A percentile compares a stretch with the other conserved stretches of the same genome.
Conservation (phyloP, 2,797 vertebrate species). For the Eremophila alpestris region DNA sequence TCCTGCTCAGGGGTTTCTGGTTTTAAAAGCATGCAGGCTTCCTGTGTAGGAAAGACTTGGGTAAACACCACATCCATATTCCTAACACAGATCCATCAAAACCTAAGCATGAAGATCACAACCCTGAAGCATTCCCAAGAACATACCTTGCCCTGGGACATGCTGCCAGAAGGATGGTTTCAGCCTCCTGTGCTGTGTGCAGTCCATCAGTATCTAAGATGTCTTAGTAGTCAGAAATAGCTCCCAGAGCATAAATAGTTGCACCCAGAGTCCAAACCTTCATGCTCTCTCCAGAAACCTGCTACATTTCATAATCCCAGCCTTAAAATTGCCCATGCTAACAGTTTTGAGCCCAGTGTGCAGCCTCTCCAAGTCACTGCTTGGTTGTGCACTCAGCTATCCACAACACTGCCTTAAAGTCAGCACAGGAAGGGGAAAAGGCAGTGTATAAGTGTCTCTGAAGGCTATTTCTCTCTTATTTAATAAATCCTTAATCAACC, state of each 20-base stretch:
- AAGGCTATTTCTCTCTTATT: background rate
- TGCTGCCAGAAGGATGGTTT: fast-evolving
- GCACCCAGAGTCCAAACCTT: background rate
- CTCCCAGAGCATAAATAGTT: background rate
- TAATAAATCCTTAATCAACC: background rate
- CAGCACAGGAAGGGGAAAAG: background rate
- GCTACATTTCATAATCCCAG: background rate
- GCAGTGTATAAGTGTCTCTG: background rate
- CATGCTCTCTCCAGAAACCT: background rate
- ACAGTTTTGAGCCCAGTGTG: background rate
- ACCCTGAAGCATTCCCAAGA: background rate
- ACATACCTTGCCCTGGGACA: background rate
- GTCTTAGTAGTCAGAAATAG: background rate
- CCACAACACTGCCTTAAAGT: background rate
- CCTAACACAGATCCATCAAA: background rate
- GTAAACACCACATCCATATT: background rate
- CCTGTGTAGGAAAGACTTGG: fast-evolving
- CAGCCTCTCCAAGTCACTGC: background rate
- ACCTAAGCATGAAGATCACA: background rate
- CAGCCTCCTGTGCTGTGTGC: background rate
- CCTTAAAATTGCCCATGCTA: background rate
- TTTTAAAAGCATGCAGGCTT: fast-evolving
- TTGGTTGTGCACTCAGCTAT: fast-evolving
- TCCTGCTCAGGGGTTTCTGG: background rate
- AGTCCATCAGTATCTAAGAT: background rate